Base-by-base conservation (phyloP, 2,113 vertebrate genomes). In the Rhizomys pruinosus region DNA sequence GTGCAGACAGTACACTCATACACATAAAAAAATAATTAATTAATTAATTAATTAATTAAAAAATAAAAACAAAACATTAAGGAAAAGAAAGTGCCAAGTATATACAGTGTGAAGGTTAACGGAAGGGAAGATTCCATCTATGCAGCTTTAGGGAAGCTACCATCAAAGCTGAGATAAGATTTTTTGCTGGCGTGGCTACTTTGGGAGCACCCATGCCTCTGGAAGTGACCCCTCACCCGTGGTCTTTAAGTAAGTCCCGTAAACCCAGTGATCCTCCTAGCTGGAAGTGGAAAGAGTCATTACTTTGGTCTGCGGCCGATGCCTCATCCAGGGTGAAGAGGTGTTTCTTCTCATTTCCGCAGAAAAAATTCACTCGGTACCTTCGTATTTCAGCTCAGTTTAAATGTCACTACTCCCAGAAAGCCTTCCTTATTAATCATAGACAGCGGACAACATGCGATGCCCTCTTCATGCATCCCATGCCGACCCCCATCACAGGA, bases 341-440 rank as follows among this genome's bases (percentile, higher is more conserved):
- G 27, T 39, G 44, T 82, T 82, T 64, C 37, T 84, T 66, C 27
- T 47, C 61, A 84, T 84, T 66, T 66, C 39, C 42, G 37, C 6
- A 13, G 80, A 82, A 17, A 66, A 34, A 47, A 27, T 7, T 47
- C 39, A 7, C 1, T 5, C 17, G 32, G 39, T 61, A 39, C 7
- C 39, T 64, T 74, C 20, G 64, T 25, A 42, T 47, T 84, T 74
- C 23, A 59, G 25, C 55, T 93, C 42, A 64, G 47, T n/a, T 68
- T 84, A 76, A 82, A 42, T 66, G 59, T 59, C 59, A 57, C 44
- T 89, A 71, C 32, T 86, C 84, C 93, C 47, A 64, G 66, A 66
- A 92, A 90, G 32, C 5, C 2, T 66, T 9, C 29, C 78, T 79
- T 87, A 34, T 52, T 57, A 32, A 74, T 92, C 44, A 34, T 29